Conservation (phyloP, 1,140 invertebrate genomes). For the Pseudoatta argentina region DNA sequence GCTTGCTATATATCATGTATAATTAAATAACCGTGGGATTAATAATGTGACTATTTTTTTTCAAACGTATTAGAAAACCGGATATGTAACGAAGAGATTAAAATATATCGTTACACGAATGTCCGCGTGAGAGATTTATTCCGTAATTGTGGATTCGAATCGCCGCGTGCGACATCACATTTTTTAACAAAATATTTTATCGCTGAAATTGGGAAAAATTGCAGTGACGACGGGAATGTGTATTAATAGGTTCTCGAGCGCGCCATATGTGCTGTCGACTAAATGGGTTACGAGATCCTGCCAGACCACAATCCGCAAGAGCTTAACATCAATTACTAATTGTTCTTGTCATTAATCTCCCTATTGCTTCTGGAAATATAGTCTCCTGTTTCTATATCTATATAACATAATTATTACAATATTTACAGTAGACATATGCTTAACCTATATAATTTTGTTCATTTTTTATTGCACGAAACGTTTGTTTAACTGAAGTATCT, state of each 20-base stretch:
- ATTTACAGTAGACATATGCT: not conserved
- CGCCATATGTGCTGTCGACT: slow-evolving; percentile 32
- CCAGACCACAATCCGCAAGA: slow-evolving; percentile 56
- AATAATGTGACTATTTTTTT: slow-evolving; percentile 4
- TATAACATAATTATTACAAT: slow-evolving; percentile 21
- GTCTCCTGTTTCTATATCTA: not conserved
- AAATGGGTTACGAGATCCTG: slow-evolving; percentile 55
- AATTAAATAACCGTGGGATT: not conserved
- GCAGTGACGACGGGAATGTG: slow-evolving; percentile 21
- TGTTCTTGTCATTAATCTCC: slow-evolving; percentile 50
- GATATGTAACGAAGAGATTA: slow-evolving; percentile 7
- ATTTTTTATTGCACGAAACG: not conserved
- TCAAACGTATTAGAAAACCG: not conserved
- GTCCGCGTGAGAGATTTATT: slow-evolving; percentile 31
- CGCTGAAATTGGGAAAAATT: slow-evolving; percentile 33
- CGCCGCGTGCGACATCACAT: not conserved
- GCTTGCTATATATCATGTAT: not conserved
- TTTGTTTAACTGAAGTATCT: no score
- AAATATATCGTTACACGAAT: slow-evolving; percentile 10
- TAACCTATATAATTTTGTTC: not conserved
- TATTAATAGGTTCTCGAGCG: slow-evolving; percentile 51
- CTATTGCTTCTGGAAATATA: slow-evolving; percentile 34
- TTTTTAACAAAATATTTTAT: slow-evolving; percentile 50
- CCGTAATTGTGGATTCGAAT: slow-evolving; percentile 18
- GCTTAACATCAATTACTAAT: slow-evolving; percentile 61